Evolutionary conservation across 2,113 vertebrate species (phyloP).

Genomic region (Myodes glareolus): DNA sequence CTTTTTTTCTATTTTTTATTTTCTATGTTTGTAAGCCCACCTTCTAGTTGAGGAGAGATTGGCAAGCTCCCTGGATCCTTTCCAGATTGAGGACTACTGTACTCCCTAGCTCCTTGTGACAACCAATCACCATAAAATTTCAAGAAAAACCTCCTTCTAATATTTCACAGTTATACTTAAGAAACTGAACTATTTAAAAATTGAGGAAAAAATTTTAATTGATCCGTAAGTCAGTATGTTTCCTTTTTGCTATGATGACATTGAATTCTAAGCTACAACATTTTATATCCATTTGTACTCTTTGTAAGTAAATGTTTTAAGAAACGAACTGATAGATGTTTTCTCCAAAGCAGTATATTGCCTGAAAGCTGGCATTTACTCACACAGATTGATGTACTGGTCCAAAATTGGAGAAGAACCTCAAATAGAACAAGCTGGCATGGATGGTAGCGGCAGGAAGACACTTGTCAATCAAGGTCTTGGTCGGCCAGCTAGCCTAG

Average conservation of each 20-base stretch:
- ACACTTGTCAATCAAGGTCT: constrained; percentile 87
- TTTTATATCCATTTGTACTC: neutral
- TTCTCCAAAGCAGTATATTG: neutral
- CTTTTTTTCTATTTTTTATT: neutral
- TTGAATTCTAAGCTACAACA: neutral
- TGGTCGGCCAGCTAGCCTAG: constrained; percentile 91
- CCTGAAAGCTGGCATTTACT: constrained; percentile 36
- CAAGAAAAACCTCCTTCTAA: neutral
- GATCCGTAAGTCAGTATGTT: neutral
- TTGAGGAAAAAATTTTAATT: neutral
- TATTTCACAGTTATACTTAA: neutral
- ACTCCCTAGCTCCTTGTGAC: neutral
- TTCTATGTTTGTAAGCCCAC: neutral
- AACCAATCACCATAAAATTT: neutral
- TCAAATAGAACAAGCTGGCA: constrained; percentile 89
- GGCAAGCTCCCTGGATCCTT: neutral
- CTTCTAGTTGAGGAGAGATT: neutral
- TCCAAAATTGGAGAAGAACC: constrained; percentile 90
- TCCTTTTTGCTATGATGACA: neutral
- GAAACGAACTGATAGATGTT: neutral
- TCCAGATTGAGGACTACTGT: neutral
- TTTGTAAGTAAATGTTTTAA: neutral
- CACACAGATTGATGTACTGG: constrained; percentile 93
- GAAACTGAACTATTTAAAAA: neutral
- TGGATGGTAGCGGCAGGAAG: constrained; percentile 91